Base-by-base conservation (phyloP, 2,888 invertebrate genomes). In the Epinotia ramella region DNA sequence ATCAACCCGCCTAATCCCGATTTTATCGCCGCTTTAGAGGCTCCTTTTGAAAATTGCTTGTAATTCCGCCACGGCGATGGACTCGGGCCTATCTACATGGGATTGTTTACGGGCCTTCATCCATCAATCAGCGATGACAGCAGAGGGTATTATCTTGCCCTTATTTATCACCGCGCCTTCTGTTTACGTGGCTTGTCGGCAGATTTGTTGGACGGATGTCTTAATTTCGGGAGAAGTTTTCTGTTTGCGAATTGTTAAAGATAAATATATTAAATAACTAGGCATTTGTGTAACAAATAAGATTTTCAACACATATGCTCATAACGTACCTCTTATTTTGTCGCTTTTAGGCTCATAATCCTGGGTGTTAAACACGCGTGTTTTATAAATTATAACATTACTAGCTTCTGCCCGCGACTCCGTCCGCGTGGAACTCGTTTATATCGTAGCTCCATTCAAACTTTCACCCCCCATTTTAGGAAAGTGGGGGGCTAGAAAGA, bases 61-160 rank as follows among this genome's bases (percentile, higher is more conserved):
- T 67, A 56, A 63, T 63, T 63, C 18, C 18, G 16, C 40, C 33
- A 20, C 1, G 18, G 20, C 64, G 13, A 11, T 60, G 57, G 57
- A 65, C 57, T 57, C 24, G 9, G 33, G 40, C 9, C 40, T 16
- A 53, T 44, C 20, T 28, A 65, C 65, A 49, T 69, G 70, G 60
- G 60, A 70, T 75, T 70, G 74, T 75, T 75, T 75, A 75, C 59
- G 65, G 57, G 16, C 73, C 65, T 20, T 65, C 74, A 75, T 75
- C 70, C 74, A 75, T 75, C 74, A 75, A 75, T 75, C 74, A 65
- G 49, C 40, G 74, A 75, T 70, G 74, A 75, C 74, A 49, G 63
- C 68, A 33, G 74, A 49, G 65, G 65, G 44, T 44, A 59, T 64
- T 70, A 70, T 70, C 69, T 59, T 46, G 68, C 57, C 70, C 70